These are phyloP conservation scores for Drosophila phalerata DNA, from an alignment of 2,888 invertebrate species.

Conservation along the genomic window DNA sequence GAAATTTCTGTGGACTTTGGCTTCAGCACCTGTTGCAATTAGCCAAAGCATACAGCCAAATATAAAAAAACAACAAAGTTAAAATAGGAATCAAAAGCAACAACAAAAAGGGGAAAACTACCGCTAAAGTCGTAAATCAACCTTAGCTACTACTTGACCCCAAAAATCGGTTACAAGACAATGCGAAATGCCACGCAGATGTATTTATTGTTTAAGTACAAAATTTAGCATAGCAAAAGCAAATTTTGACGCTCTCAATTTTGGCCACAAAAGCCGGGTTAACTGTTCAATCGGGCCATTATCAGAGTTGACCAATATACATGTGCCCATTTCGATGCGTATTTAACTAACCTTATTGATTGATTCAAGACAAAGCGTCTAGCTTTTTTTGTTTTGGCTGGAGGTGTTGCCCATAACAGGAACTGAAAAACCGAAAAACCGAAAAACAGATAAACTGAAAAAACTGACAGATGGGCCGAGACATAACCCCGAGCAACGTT, in stretches of 20 bases:
- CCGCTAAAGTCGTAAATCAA: constrained; percentile 63
- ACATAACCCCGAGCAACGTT: constrained; percentile 36
- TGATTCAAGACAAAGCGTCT: constrained; percentile 39
- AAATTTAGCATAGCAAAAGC: constrained; percentile 53
- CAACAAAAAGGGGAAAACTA: constrained; percentile 7
- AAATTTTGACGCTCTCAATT: constrained; percentile 50
- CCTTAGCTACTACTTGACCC: constrained; percentile 59
- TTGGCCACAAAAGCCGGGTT: constrained; percentile 41
- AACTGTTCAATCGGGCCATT: constrained; percentile 48
- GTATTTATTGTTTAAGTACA: constrained; percentile 46
- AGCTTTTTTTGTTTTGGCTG: constrained; percentile 5
- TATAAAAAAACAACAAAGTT: constrained; percentile 12
- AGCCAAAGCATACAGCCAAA: constrained; percentile 40
- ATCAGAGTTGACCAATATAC: constrained; percentile 6
- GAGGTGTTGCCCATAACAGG: constrained; percentile 46
- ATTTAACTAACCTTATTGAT: constrained; percentile 56
- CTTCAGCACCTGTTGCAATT: constrained; percentile 66
- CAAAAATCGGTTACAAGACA: constrained; percentile 48
- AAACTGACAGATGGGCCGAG: constrained; percentile 14
- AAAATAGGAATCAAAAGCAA: neutral
- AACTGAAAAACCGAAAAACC: constrained; percentile 14
- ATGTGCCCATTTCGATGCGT: constrained; percentile 29
- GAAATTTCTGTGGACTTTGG: constrained; percentile 32
- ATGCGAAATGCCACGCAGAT: constrained; percentile 52
- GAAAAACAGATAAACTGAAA: too few relatives aligned